Evolutionary conservation across 2,113 vertebrate genomes (phyloP), one percentile per base, ranked within the genome.

Genomic region (Amphiprion percula): DNA sequence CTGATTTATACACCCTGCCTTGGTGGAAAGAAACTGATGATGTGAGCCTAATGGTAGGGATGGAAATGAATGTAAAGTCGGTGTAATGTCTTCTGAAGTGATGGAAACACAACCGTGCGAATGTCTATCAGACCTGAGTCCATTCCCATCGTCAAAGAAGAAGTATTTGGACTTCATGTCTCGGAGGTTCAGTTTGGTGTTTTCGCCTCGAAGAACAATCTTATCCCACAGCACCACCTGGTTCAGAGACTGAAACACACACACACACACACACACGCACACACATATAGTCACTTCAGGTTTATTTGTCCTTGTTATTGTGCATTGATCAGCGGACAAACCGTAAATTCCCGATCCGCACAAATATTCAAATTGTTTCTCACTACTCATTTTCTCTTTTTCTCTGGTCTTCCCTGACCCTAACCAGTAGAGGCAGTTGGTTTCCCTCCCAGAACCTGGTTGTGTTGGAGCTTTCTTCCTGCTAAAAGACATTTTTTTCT

Each of bases 181-280:
- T 95, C 94, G 96, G 85, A 99, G 88, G 65, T 93, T 94, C 74
- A 99, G 94, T 82, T 96, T 97, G 74, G 96, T 96, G 68, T 95
- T 97, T 68, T 98, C 97, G 28, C 98, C 98, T 90, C 98, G 96
- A 77, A 97, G 93, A 77, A 99, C 94, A 19, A 99, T 98, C 90
- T 97, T 99, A 83, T 99, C 98, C 98, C 98, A 99, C 9, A 99
- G 95, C 39, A 99, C 97, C 76, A 99, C 98, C 88, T 99, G 98
- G 90, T 99, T 99, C 63, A 99, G 91, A 86, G 96, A 95, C 97
- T 99, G 86, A 76, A 0, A 81, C 30, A 76, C 28, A 85, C 15
- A 84, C 9, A 80, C 9, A 77, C 7, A 71, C 68, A 70, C 4
- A 44, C 11, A 44, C 10, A 44, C 8, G 11, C 10, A 44, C 41